Evolutionary conservation across 2,113 vertebrate species (phyloP).

Genomic region (Carlito syrichta): DNA sequence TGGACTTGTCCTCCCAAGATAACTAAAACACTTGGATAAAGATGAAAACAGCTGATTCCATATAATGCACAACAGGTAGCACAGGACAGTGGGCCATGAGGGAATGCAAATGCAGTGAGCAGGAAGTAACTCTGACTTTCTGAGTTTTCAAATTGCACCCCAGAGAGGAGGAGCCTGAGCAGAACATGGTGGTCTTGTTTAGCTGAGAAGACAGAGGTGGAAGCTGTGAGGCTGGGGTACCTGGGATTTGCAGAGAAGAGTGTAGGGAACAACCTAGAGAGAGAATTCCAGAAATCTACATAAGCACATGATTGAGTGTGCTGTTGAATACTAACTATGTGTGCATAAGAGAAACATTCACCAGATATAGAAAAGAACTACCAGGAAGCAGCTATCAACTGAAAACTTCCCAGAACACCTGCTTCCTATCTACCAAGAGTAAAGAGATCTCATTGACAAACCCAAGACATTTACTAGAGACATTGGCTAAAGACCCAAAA

Average conservation of each 20-base stretch:
- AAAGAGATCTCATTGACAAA: neutral
- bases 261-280: neutral
- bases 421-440: neutral
- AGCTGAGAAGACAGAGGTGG: neutral
- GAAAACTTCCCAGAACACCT: neutral
- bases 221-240: neutral
- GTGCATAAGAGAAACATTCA: neutral
- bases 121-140: no score
- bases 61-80: neutral
- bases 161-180: neutral
- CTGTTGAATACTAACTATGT: no score
- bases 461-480: no score
- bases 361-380: neutral
- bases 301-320: neutral
- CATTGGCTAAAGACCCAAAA: no score
- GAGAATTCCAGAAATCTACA: neutral
- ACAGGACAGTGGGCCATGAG: neutral
- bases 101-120: neutral
- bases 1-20: neutral
- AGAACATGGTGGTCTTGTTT: neutral
- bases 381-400: neutral
- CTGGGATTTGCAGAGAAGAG: neutral
- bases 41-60: neutral
- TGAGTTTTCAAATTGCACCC: neutral
- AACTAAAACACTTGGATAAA: neutral